Percentiles rank a stretch among this genome's conserved stretches.
Conservation (phyloP, 2,888 invertebrate species). For the Athalia rosae region DNA sequence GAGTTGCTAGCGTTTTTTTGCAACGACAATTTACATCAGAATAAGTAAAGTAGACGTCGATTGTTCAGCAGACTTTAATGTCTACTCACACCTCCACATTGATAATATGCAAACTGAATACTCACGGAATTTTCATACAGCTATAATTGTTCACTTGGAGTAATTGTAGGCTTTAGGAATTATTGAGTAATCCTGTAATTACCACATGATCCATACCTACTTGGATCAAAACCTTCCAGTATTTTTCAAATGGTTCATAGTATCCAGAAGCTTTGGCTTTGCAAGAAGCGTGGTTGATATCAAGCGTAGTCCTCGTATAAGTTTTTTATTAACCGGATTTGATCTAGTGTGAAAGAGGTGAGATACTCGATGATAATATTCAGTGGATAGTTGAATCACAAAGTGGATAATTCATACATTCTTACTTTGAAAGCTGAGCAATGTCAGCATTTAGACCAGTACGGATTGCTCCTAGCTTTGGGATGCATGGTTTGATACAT, state of each 20-base stretch:
- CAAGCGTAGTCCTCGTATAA: background rate
- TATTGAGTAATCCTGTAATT: constrained; percentile 19
- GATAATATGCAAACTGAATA: background rate
- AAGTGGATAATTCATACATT: background rate
- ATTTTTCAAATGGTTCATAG: background rate
- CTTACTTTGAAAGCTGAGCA: background rate
- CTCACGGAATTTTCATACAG: constrained; percentile 6
- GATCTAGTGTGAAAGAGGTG: background rate
- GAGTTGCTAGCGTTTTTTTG: no score
- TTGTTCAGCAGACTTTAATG: background rate
- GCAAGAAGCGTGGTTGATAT: background rate
- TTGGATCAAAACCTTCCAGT: background rate
- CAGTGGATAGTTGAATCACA: background rate
- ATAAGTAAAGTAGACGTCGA: constrained; percentile 30
- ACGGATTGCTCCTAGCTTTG: constrained; percentile 31
- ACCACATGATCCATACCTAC: constrained; percentile 16
- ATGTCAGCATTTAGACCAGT: constrained; percentile 44
- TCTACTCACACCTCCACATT: background rate
- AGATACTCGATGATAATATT: background rate
- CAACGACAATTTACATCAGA: background rate
- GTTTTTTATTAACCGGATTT: background rate
- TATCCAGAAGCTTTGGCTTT: background rate
- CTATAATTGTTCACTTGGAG: background rate
- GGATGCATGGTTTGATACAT: constrained; percentile 31
- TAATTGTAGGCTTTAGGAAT: constrained; percentile 34